Evolutionary conservation across 2,113 vertebrate species (phyloP).

Genomic region (Hucho hucho): DNA sequence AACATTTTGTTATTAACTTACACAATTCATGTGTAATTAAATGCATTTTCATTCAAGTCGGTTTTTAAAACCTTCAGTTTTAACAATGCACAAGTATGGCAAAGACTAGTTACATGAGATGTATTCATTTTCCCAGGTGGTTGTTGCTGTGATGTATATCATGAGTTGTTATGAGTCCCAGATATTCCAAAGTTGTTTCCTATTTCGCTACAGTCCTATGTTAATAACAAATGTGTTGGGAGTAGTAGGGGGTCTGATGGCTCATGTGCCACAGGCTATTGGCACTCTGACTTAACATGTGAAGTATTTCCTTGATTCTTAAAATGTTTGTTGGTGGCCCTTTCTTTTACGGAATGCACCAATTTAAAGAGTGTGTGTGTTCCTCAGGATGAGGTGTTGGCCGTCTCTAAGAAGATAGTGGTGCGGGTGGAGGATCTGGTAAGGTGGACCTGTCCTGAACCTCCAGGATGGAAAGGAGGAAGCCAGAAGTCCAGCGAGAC

Average conservation of each 20-base stretch:
- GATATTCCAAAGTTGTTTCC: not conserved
- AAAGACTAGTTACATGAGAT: no score
- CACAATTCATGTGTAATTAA: not conserved
- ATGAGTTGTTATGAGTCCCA: not conserved
- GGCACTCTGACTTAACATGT: not conserved
- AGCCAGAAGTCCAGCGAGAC: not conserved
- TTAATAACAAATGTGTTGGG: no score
- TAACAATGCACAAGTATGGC: no score
- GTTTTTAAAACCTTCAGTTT: no score
- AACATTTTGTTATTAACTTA: not conserved
- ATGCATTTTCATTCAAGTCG: no score
- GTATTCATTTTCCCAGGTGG: no score
- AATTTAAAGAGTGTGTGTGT: not conserved
- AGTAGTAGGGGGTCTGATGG: not conserved
- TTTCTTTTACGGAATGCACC: no score
- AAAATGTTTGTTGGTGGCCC: no score
- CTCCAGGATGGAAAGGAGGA: slow-evolving; percentile 52
- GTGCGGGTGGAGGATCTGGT: slow-evolving; percentile 76
- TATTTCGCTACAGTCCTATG: not conserved
- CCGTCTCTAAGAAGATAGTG: slow-evolving; percentile 77
- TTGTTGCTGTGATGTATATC: not conserved
- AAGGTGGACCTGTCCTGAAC: slow-evolving; percentile 69
- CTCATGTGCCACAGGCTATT: not conserved
- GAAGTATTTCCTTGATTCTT: no score
- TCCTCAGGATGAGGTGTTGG: slow-evolving; percentile 76